These are phyloP conservation scores for Chelmon rostratus DNA, from an alignment of 2,797 vertebrate species.

Conservation along the genomic window DNA sequence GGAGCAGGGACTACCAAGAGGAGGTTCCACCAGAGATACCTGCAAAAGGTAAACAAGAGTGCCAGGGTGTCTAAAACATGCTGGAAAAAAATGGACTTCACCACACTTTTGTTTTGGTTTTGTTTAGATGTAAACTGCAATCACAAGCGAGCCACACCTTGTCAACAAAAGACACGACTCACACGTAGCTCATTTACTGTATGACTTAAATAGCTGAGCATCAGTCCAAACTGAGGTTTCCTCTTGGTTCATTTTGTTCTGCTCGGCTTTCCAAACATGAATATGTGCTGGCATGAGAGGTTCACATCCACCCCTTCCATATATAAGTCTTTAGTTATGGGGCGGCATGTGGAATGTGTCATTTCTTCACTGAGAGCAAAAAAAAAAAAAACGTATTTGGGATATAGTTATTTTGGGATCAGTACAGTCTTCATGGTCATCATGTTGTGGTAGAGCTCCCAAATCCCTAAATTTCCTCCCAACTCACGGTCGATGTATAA, in stretches of 20 bases:
- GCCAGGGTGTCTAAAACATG: background rate
- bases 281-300: background rate
- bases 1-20: conserved; percentile 82
- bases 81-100: background rate
- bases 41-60: conserved; percentile 89
- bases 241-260: background rate
- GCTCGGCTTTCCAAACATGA: background rate
- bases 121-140: background rate
- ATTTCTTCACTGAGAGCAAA: conserved; percentile 14
- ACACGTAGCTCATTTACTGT: background rate
- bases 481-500: conserved; percentile 14
- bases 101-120: background rate
- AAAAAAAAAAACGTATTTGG: background rate
- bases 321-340: conserved; percentile 16
- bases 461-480: background rate
- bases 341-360: conserved; percentile 7
- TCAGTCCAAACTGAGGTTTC: conserved; percentile 6
- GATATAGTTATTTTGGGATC: conserved; percentile 12
- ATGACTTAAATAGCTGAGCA: background rate
- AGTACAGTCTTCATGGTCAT: background rate
- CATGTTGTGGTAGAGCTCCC: background rate
- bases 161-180: background rate
- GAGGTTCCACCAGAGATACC: conserved; percentile 94
- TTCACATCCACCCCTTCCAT: background rate
- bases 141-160: background rate